A percentile compares a stretch with the other conserved stretches of the same genome.
Evolutionary conservation across 1,140 invertebrate genomes (phyloP).

Genomic region (Drosophila paulistorum): DNA sequence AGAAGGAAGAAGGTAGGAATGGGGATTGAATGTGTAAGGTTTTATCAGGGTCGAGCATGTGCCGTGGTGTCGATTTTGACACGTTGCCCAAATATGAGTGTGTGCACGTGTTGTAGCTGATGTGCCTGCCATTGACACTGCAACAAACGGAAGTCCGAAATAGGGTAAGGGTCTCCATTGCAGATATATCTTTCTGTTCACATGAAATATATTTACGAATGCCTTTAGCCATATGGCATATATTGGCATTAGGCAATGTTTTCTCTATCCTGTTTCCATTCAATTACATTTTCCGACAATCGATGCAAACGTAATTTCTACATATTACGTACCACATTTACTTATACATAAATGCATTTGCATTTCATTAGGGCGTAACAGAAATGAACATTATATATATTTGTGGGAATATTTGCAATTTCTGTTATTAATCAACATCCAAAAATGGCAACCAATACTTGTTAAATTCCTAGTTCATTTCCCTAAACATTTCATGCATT

Average conservation of each 20-base stretch:
- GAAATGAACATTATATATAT: too few species aligned
- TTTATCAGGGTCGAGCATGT: slow-evolving; percentile 19
- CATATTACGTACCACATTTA: too few species aligned
- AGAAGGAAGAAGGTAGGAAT: slow-evolving; percentile 7
- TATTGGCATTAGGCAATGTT: too few species aligned
- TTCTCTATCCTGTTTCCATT: background rate
- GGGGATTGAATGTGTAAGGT: slow-evolving; percentile 8
- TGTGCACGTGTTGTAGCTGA: slow-evolving; percentile 49
- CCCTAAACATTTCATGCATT: background rate
- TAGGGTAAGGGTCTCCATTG: background rate
- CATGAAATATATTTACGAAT: too few species aligned
- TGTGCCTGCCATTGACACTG: slow-evolving; percentile 48
- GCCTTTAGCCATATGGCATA: too few species aligned
- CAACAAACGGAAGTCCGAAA: background rate
- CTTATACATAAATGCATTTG: too few species aligned
- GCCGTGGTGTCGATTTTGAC: slow-evolving; percentile 51
- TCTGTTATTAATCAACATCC: slow-evolving; percentile 41
- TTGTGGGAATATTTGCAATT: background rate
- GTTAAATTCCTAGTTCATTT: background rate
- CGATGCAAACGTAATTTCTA: background rate
- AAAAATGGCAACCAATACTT: background rate
- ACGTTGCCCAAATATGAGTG: slow-evolving; percentile 27
- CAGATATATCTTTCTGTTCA: background rate
- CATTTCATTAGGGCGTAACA: too few species aligned
- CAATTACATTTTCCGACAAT: background rate